Percentiles rank a stretch among this genome's conserved stretches.
These are phyloP conservation scores for Pilophorus perplexus DNA, from an alignment of 2,888 invertebrate species.

Conservation along the genomic window DNA sequence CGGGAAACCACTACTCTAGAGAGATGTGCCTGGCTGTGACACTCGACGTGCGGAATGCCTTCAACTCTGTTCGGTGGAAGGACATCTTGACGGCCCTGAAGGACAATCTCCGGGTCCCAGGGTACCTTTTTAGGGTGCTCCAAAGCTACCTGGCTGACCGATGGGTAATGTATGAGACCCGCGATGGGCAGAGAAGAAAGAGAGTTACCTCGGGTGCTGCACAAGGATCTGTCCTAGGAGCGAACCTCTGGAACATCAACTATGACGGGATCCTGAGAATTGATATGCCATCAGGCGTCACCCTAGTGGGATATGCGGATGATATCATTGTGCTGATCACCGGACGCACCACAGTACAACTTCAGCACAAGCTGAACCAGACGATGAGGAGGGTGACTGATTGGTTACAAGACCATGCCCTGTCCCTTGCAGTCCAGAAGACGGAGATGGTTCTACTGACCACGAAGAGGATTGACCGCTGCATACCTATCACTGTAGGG, in stretches of 20 bases:
- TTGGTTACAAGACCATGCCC: no score
- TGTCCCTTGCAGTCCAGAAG: no score
- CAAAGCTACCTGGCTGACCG: constrained; percentile 46
- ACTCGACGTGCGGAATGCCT: constrained; percentile 43
- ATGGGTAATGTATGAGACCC: not conserved
- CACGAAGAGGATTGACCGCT: no score
- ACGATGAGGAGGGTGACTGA: no score
- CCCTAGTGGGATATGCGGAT: constrained; percentile 21
- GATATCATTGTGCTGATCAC: no score
- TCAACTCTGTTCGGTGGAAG: constrained; percentile 47
- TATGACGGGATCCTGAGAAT: constrained; percentile 45
- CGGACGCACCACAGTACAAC: no score
- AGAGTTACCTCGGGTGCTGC: constrained; percentile 44
- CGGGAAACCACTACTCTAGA: constrained; percentile 20
- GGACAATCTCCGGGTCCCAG: constrained; percentile 34
- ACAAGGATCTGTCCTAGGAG: constrained; percentile 44
- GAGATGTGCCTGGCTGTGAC: constrained; percentile 44
- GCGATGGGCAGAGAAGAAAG: not conserved
- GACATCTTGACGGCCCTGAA: constrained; percentile 42
- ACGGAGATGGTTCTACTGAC: no score
- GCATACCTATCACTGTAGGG: no score
- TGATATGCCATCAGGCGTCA: constrained; percentile 36
- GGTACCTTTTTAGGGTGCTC: constrained; percentile 45
- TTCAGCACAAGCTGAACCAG: no score
- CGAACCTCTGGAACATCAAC: constrained; percentile 46